Base-by-base conservation (phyloP, 2,113 vertebrate species). In the Spermophilus dauricus region DNA sequence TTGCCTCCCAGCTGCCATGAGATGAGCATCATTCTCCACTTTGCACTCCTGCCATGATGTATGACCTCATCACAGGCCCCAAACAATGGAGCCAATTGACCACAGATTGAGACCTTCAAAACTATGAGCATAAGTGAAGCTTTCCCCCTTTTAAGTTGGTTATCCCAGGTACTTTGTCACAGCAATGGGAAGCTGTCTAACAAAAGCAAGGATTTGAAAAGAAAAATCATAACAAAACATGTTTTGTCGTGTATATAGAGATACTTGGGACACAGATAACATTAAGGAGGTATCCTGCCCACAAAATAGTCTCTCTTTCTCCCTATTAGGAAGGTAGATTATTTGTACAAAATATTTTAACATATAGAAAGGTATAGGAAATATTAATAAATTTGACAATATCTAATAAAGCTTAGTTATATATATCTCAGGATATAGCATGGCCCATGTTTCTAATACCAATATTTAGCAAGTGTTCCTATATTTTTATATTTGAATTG, bases 291-390 rank as follows among this genome's bases (percentile, higher is more conserved):
- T 34, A 6, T 51, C 53, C 34, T 92, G 10, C 61, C 34, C 56
- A 75, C 34, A 37, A 81, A 78, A 84, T 61, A 75, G 37, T 42
- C 26, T 32, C n/a, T 53, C 73, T 85, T 67, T 53, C 5, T 67
- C 93, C 82, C 72, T n/a, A 16, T 69, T 69, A 92, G 22, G 92
- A 85, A 92, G 53, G 22, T 80, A 30, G 28, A 20, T 70, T 89
- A 45, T 89, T 53, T 48, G 86, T 83, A 78, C 18, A 34, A 77
- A 48, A 51, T 72, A 69, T 78, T 92, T 97, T 85, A 75, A 86
- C 42, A 92, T 42, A 34, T 20, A 67, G 30, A 67, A 92, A 88
- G 81, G 11, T 63, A 75, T 14, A 80, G 65, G 84, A 84, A 80
- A 51, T 86, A 63, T 82, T 65, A 42, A 73, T 70, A 61, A 83